phyloP scores from a whole-genome alignment of 1,140 invertebrate species.

The Drosophila quadrilineata region DNA sequence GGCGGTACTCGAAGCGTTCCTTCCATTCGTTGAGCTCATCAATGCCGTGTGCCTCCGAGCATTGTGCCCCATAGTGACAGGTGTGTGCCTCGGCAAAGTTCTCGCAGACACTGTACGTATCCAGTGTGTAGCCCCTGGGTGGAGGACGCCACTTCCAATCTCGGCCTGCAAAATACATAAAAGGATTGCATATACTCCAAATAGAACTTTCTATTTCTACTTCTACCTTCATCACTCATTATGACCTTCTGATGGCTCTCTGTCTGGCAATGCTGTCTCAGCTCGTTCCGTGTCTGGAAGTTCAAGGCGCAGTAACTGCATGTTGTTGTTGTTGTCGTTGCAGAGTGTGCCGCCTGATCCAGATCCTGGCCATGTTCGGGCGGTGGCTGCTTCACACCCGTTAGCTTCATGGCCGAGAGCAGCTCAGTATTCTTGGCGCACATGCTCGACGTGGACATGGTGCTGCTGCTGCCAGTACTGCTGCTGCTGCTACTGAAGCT shows the following conservation, averaged over 20 bases:
- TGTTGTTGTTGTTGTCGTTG: constrained; percentile 60
- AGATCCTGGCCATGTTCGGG: constrained; percentile 18
- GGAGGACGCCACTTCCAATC: constrained; percentile 88
- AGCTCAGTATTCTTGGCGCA: constrained; percentile 69
- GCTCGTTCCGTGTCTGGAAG: constrained; percentile 84
- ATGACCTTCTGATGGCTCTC: constrained; percentile 86
- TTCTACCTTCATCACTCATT: constrained; percentile 86
- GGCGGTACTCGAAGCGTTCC: constrained; percentile 86
- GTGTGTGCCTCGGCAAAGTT: constrained; percentile 82
- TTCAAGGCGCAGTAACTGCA: constrained; percentile 85
- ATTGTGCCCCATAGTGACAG: constrained; percentile 87
- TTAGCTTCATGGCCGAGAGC: constrained; percentile 66
- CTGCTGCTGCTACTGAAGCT: constrained; percentile 64
- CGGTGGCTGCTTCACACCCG: constrained; percentile 47
- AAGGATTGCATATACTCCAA: no score
- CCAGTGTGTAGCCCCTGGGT: constrained; percentile 84
- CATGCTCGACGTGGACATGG: constrained; percentile 54
- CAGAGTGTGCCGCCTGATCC: constrained; percentile 45
- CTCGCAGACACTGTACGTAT: constrained; percentile 84
- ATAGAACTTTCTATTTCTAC: no score
- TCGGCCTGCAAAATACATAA: constrained; percentile 72
- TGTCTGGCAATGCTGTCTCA: constrained; percentile 85
- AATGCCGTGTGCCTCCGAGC: constrained; percentile 88
- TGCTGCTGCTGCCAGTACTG: constrained; percentile 64
- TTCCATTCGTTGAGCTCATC: constrained; percentile 90